Evolutionary conservation across 2,888 invertebrate species (phyloP).

Genomic region (Hydrotaea diabolus): DNA sequence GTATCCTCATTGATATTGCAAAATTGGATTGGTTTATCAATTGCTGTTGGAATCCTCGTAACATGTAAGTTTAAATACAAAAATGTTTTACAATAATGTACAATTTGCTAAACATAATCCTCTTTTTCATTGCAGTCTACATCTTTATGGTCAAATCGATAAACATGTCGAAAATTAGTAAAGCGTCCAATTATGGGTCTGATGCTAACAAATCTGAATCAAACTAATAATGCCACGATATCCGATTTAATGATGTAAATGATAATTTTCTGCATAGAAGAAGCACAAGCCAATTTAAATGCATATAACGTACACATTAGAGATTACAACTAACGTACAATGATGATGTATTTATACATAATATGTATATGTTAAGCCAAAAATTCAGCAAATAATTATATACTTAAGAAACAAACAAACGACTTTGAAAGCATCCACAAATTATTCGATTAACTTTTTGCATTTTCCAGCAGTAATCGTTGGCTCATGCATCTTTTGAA

Average conservation of each 20-base stretch:
- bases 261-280: conserved; percentile 14
- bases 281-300: conserved; percentile 15
- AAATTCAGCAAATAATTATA: conserved; percentile 17
- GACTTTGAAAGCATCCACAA: background rate
- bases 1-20: conserved; percentile 78
- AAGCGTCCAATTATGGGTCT: conserved; percentile 90
- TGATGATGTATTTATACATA: conserved; percentile 3
- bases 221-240: conserved; percentile 65
- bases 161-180: conserved; percentile 91
- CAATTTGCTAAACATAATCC: too few relatives aligned
- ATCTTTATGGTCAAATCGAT: conserved; percentile 89
- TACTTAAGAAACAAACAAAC: conserved; percentile 13
- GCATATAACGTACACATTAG: conserved; percentile 17
- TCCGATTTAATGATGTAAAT: background rate
- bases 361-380: conserved; percentile 33
- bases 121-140: conserved; percentile 85
- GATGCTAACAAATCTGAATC: conserved; percentile 70
- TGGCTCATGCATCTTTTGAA: too few relatives aligned
- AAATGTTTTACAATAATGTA: too few relatives aligned
- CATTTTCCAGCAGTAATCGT: too few relatives aligned
- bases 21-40: conserved; percentile 81
- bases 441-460: background rate
- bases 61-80: conserved; percentile 89
- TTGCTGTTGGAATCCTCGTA: conserved; percentile 83
- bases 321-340: conserved; percentile 24